Evolutionary conservation across 2,888 invertebrate genomes (phyloP).

Genomic region (Drosophila colorata): DNA sequence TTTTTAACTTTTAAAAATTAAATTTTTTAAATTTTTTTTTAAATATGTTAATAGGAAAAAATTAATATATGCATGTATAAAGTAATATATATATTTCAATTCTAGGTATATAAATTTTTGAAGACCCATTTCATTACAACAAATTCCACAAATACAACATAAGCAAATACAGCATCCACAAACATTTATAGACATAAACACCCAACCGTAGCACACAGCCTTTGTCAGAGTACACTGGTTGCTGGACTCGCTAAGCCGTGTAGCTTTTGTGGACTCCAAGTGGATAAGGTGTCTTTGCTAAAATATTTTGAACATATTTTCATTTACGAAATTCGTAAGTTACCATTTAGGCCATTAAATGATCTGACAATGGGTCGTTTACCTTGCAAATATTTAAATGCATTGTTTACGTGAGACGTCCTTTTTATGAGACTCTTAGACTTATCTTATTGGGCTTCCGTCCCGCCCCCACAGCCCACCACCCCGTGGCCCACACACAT

Average conservation of each 20-base stretch:
- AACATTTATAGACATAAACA: too few relatives aligned
- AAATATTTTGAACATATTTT: slow-evolving; percentile 5
- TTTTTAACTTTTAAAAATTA: too few relatives aligned
- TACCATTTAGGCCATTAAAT: slow-evolving; percentile 29
- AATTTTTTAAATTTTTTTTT: too few relatives aligned
- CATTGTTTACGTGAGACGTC: slow-evolving; percentile 65
- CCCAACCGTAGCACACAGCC: slow-evolving; percentile 5
- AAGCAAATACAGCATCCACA: too few relatives aligned
- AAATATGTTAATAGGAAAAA: too few relatives aligned
- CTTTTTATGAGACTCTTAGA: slow-evolving; percentile 46
- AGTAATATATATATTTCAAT: too few relatives aligned
- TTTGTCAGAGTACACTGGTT: slow-evolving; percentile 19
- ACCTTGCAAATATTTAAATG: slow-evolving; percentile 69
- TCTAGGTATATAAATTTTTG: too few relatives aligned
- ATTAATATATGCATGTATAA: too few relatives aligned
- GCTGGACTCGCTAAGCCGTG: slow-evolving; percentile 11
- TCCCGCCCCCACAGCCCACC: background rate
- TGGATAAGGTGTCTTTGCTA: slow-evolving; percentile 19
- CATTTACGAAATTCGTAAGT: slow-evolving; percentile 9
- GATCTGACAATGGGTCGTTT: slow-evolving; percentile 30
- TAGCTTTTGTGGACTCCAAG: slow-evolving; percentile 18
- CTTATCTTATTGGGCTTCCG: slow-evolving; percentile 48
- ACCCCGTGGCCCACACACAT: slow-evolving; percentile 38
- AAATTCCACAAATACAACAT: background rate
- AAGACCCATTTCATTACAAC: background rate